phyloP scores from a whole-genome alignment of 2,888 invertebrate genomes.

The Phyto melanocephala region DNA sequence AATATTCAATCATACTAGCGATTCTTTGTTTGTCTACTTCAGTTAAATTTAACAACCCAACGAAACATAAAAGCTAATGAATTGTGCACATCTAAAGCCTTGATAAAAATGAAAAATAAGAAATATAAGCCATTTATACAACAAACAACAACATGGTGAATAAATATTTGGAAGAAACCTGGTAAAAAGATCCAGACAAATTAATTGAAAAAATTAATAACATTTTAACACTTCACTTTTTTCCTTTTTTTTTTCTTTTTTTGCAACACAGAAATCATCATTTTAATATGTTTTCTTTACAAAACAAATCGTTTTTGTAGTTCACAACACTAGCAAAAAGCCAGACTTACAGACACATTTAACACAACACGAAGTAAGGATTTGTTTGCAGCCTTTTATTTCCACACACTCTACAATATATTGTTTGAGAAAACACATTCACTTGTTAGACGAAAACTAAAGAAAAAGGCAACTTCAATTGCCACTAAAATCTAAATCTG shows the following conservation, averaged over 20 bases:
- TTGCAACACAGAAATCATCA: slow-evolving; percentile 38
- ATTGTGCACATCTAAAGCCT: slow-evolving; percentile 39
- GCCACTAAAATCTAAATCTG: slow-evolving; percentile 38
- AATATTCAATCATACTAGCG: slow-evolving; percentile 51
- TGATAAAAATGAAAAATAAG: slow-evolving; percentile 37
- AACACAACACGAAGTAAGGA: too few relatives aligned
- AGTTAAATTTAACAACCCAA: slow-evolving; percentile 19
- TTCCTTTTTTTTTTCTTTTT: neutral
- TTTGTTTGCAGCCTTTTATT: neutral
- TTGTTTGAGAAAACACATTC: slow-evolving; percentile 33
- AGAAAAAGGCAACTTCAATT: neutral
- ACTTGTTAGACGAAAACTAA: slow-evolving; percentile 36
- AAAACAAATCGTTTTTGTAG: slow-evolving; percentile 61
- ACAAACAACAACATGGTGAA: slow-evolving; percentile 6
- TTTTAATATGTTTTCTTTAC: slow-evolving; percentile 49
- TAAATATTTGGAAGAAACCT: neutral
- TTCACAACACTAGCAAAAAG: slow-evolving; percentile 27
- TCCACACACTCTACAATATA: neutral
- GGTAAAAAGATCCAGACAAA: slow-evolving; percentile 41
- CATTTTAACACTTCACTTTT: slow-evolving; percentile 49
- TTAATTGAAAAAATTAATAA: slow-evolving; percentile 60
- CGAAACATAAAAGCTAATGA: slow-evolving; percentile 46
- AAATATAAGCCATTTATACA: slow-evolving; percentile 32
- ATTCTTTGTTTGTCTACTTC: neutral
- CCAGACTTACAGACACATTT: neutral